Evolutionary conservation across 2,888 invertebrate genomes (phyloP), one percentile per base, ranked within the genome.

Genomic region (Xestia sexstrigata): DNA sequence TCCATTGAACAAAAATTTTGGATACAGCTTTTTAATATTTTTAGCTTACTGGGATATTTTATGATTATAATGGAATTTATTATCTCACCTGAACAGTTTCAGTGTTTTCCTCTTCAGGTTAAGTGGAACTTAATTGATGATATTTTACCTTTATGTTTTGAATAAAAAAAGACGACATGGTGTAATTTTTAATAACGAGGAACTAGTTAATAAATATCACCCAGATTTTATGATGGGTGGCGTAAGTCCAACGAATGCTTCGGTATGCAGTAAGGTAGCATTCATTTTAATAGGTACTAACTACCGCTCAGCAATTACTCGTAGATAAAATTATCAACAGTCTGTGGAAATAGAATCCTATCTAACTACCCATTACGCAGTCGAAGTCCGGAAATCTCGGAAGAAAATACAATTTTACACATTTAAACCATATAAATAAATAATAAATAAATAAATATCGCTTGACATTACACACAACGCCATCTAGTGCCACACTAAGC

Each of bases 321-420:
- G n/a, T n/a, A 47, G 65, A 76, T 76, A 42, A 20, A 81, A 76
- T 66, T 78, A 78, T 66, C 42, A 42, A 55, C 74, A n/a, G 26
- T 42, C 39, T 78, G 23, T 58, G 65, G 82, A 35, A 82, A 76
- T 49, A 0, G 1, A 42, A 35, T 35, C 23, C 15, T 42, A 80
- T 9, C 8, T 15, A 17, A 45, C 26, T 39, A 39, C 23, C 17
- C 42, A 42, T 39, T 9, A 9, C 9, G 9, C 23, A 26, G n/a
- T 60, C 15, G 13, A 80, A 70, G 20, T 23, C 8, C n/a, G 26
- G 42, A 71, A n/a, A 60, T 42, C n/a, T 42, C 20, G 35, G 2
- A 35, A 23, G 35, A 80, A 42, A 62, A 35, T 39, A 5, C 20
- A 5, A 23, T 39, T 11, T 45, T 23, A 39, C 9, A 26, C 4